Evolutionary conservation across 2,797 vertebrate genomes (phyloP).

Genomic region (Hydrolagus colliei): DNA sequence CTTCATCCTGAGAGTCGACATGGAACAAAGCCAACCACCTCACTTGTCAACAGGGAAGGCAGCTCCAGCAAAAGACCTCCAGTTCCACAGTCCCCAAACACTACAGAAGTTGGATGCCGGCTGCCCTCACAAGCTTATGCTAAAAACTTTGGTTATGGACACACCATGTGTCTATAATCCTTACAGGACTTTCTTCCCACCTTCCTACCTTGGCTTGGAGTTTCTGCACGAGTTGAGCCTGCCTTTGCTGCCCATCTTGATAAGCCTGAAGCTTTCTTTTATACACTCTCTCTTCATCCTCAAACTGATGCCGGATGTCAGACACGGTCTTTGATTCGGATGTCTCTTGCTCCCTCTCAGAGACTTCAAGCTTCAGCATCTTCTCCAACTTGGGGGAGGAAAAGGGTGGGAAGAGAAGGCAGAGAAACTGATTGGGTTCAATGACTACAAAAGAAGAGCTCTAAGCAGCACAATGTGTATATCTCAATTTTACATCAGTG

Average conservation of each 20-base stretch:
- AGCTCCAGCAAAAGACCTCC: not conserved
- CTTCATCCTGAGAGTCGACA: too few relatives aligned
- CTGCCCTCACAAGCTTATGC: not conserved
- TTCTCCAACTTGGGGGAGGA: constrained; percentile 54
- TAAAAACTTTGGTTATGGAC: not conserved
- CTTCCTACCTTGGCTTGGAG: constrained; percentile 64
- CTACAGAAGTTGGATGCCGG: not conserved
- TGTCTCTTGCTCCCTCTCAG: constrained; percentile 51
- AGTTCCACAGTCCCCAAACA: not conserved
- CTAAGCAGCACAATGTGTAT: not conserved
- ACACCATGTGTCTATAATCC: not conserved
- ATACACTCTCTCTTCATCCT: constrained; percentile 52
- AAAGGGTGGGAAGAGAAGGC: not conserved
- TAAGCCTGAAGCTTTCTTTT: constrained; percentile 59
- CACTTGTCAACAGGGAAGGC: too few relatives aligned
- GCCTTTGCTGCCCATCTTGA: constrained; percentile 68
- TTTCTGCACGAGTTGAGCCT: constrained; percentile 67
- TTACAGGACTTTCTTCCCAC: too few relatives aligned
- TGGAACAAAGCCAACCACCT: too few relatives aligned
- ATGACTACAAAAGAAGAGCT: not conserved
- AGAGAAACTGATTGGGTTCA: not conserved
- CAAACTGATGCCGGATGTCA: constrained; percentile 43
- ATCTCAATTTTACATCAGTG: not conserved
- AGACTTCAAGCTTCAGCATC: constrained; percentile 47
- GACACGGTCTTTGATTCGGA: not conserved